Percentiles rank a stretch among this genome's conserved stretches.
Conservation (phyloP, 2,797 vertebrate species). For the Rhadinocentrus ornatus region DNA sequence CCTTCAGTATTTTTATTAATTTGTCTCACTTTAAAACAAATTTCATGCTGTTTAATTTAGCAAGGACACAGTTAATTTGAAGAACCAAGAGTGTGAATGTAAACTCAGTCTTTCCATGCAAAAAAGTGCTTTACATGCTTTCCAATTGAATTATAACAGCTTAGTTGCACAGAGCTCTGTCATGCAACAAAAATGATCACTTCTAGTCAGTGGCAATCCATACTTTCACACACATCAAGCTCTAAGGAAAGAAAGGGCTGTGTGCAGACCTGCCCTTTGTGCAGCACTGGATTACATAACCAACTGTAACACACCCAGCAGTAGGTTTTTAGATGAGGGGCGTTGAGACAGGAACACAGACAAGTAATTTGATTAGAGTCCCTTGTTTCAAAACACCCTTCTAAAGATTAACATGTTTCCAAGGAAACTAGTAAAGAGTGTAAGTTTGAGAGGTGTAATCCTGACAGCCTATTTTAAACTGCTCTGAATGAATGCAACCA, state of each 20-base stretch:
- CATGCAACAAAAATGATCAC: background rate
- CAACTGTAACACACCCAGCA: conserved; percentile 57
- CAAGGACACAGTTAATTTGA: background rate
- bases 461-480: conserved; percentile 10
- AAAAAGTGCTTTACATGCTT: too few relatives aligned
- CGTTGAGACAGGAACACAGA: conserved; percentile 45
- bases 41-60: background rate
- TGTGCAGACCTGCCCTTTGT: conserved; percentile 61
- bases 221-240: conserved; percentile 14
- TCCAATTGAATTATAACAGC: background rate
- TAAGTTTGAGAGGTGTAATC: conserved; percentile 15
- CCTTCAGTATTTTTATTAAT: background rate
- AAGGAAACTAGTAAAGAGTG: conserved; percentile 37
- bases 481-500: conserved; percentile 2
- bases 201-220: background rate
- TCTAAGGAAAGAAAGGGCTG: conserved; percentile 8
- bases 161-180: background rate
- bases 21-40: background rate
- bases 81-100: background rate
- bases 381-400: conserved; percentile 31
- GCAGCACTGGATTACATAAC: conserved; percentile 61
- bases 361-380: conserved; percentile 54
- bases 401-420: conserved; percentile 54
- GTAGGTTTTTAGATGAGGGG: conserved; percentile 36
- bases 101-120: background rate